phyloP scores from a whole-genome alignment of 2,888 invertebrate genomes.

The Nomada flava region DNA sequence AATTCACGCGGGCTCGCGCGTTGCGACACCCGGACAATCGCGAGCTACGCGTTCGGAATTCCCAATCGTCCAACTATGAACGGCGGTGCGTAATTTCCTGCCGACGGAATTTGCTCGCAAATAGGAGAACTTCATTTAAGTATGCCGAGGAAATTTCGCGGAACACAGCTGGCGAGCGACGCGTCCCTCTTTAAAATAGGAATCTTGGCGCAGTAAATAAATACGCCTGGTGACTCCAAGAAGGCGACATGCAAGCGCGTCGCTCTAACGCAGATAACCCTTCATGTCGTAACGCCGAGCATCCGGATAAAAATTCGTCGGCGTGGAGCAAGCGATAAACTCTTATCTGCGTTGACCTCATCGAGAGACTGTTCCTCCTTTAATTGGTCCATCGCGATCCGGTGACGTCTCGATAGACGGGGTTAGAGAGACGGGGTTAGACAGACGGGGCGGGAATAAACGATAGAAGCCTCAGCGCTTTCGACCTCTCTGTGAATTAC shows the following conservation, averaged over 20 bases:
- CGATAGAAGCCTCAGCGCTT: slow-evolving; percentile 35
- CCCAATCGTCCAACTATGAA: slow-evolving; percentile 24
- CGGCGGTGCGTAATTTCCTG: no score
- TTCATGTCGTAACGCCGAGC: not conserved
- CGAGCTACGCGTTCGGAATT: slow-evolving; percentile 31
- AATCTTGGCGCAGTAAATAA: no score
- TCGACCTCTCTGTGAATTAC: slow-evolving; percentile 65
- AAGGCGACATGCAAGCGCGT: slow-evolving; percentile 1
- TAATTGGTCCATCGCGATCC: not conserved
- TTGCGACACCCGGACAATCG: slow-evolving; percentile 34
- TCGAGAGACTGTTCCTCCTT: slow-evolving; percentile 12
- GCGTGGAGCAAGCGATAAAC: slow-evolving; percentile 39
- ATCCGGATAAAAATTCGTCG: not conserved
- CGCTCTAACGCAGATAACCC: slow-evolving; percentile 20
- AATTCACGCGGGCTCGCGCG: slow-evolving; percentile 12
- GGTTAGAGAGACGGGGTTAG: not conserved
- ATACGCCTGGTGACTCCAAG: not conserved
- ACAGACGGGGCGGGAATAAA: not conserved
- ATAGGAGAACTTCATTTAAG: not conserved
- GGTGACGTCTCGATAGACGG: not conserved
- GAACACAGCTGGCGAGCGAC: no score
- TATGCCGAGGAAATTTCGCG: not conserved
- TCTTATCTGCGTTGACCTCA: slow-evolving; percentile 37
- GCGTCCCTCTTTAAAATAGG: no score
- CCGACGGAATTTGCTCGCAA: no score